Conservation (phyloP, 2,888 invertebrate species). For the Priocnemis perturbator region DNA sequence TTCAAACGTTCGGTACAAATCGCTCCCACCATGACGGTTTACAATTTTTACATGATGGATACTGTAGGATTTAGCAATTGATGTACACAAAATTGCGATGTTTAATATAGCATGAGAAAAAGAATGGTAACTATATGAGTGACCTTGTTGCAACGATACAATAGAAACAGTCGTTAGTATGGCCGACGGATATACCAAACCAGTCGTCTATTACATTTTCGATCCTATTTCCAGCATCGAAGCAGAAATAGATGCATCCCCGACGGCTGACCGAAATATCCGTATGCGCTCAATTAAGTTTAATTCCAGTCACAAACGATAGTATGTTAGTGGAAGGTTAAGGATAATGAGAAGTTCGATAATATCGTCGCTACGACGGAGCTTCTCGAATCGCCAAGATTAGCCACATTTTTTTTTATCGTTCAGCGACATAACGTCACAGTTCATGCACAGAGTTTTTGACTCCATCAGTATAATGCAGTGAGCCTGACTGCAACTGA, state of each 20-base stretch:
- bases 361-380: background rate
- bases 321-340: conserved; percentile 46
- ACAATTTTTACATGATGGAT: background rate
- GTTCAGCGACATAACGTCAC: no score
- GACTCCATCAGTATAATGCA: no score
- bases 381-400: no score
- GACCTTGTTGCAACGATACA: no score
- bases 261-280: conserved; percentile 39
- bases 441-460: no score
- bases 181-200: conserved; percentile 9
- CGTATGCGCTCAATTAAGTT: conserved; percentile 30
- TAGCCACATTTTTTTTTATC: no score
- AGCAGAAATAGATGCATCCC: conserved; percentile 52
- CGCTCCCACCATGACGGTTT: conserved; percentile 5
- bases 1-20: background rate
- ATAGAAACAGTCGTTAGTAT: background rate
- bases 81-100: no score
- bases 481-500: no score
- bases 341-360: conserved; percentile 22
- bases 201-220: conserved; percentile 42
- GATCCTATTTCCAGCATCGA: conserved; percentile 53
- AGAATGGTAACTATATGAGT: no score
- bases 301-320: conserved; percentile 31
- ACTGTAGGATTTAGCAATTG: no score
- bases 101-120: background rate